Evolutionary conservation across 2,888 invertebrate genomes (phyloP), one percentile per base, ranked within the genome.

Genomic region (Phortica magna): DNA sequence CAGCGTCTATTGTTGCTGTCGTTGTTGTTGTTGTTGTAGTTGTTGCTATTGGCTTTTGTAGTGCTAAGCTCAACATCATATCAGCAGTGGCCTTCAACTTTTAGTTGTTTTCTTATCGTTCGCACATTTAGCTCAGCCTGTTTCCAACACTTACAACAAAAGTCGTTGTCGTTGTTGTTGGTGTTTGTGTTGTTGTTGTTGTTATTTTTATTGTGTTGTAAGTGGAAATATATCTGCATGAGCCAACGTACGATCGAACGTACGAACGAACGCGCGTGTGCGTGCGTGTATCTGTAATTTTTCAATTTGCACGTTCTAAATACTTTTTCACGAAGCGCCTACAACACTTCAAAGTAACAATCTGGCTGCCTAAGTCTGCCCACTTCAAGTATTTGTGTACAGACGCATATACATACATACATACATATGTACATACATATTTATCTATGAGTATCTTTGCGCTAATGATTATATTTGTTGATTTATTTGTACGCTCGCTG

Each of bases 51-150:
- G 61, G 55, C 31, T 31, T 31, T 4, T 31, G 31, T 31, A 31
- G 31, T 31, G 31, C 31, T 31, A 31, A 31, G 31, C 31, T 31
- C 31, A 9, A 48, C 48, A 67, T 67, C 89, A 85, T 86, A 86
- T 86, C 89, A 86, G 88, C 81, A 83, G 86, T 89, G 88, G 89
- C 89, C 88, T 88, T 88, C 89, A 88, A 88, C 89, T 88, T 87
- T 88, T 82, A 81, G 87, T 82, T 80, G 85, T 83, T 78, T 79
- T 82, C 80, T 88, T 89, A 88, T 88, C 89, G 88, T 85, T 76
- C 88, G 88, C 67, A 14, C 83, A 22, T 53, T 31, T 31, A 31
- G 31, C 31, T 31, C 31, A 31, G 31, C 31, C 31, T 31, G 31
- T 31, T 31, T 31, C 31, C 31, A 65, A 65, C 19, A 12, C 22